These are phyloP conservation scores for Nerophis lumbriciformis DNA, from an alignment of 2,113 vertebrate species.

Conservation along the genomic window DNA sequence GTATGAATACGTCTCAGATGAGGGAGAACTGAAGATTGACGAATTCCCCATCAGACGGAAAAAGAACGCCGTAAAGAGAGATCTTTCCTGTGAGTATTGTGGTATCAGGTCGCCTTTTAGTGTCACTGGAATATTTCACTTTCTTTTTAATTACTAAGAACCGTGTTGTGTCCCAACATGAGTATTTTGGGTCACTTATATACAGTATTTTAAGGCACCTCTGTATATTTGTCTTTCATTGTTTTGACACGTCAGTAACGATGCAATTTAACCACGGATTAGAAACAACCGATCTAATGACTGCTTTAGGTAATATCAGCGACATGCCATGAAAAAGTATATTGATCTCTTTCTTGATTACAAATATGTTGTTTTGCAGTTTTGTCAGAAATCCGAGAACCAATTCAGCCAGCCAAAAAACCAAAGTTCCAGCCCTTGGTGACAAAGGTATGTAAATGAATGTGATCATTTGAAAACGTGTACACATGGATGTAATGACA, in stretches of 20 bases:
- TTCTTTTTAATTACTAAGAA: too few species aligned
- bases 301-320: background rate
- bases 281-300: background rate
- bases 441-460: conserved; percentile 79
- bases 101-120: background rate
- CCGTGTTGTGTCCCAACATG: background rate
- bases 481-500: too few species aligned
- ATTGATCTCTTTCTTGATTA: background rate
- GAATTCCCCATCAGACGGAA: conserved; percentile 98
- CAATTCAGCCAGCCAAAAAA: conserved; percentile 80
- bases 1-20: conserved; percentile 96
- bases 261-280: too few species aligned
- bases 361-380: conserved; percentile 65
- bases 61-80: conserved; percentile 88
- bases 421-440: conserved; percentile 78
- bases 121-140: conserved; percentile 2
- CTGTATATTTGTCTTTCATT: too few species aligned
- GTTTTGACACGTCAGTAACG: too few species aligned
- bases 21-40: conserved; percentile 95
- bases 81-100: conserved; percentile 85
- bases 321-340: background rate
- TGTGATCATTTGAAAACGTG: background rate
- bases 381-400: conserved; percentile 87
- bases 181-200: background rate
- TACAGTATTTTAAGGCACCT: too few species aligned